phyloP scores from a whole-genome alignment of 2,113 vertebrate species.

The Tachuris rubrigastra region DNA sequence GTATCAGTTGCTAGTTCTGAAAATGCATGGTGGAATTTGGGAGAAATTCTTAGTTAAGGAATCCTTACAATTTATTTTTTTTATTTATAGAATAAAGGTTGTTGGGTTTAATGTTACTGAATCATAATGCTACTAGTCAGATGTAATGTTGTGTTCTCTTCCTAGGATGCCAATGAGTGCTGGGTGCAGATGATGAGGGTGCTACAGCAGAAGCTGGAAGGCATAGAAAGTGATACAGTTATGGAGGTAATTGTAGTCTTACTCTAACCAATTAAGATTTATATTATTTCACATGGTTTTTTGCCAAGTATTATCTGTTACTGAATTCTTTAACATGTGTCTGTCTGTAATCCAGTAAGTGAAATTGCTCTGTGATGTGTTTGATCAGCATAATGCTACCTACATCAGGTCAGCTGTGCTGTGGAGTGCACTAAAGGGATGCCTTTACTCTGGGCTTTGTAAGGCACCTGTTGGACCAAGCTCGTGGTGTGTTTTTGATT shows the following conservation, averaged over 20 bases:
- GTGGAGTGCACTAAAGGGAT: not conserved
- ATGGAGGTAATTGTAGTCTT: conserved; percentile 84
- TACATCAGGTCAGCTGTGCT: not conserved
- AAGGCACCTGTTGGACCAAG: not conserved
- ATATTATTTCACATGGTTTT: not conserved
- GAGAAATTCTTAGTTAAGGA: not conserved
- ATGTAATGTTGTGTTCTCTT: not conserved
- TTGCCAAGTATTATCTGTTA: not conserved
- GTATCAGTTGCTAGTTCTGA: not conserved
- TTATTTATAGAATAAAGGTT: not conserved
- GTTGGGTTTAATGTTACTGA: not conserved
- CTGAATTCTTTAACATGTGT: not conserved
- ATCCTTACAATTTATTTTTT: not conserved
- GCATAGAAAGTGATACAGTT: conserved; percentile 84
- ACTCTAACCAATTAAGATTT: not conserved
- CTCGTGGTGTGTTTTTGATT: not conserved
- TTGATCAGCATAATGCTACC: not conserved
- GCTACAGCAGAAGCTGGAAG: conserved; percentile 94
- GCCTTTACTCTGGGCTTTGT: not conserved
- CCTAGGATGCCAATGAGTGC: conserved; percentile 97
- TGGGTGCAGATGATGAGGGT: conserved; percentile 98
- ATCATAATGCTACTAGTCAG: not conserved
- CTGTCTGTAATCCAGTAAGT: not conserved
- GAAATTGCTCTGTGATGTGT: not conserved
- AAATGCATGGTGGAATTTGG: not conserved